Evolutionary conservation across 2,797 vertebrate genomes (phyloP).

Genomic region (Lagocephalus sceleratus): DNA sequence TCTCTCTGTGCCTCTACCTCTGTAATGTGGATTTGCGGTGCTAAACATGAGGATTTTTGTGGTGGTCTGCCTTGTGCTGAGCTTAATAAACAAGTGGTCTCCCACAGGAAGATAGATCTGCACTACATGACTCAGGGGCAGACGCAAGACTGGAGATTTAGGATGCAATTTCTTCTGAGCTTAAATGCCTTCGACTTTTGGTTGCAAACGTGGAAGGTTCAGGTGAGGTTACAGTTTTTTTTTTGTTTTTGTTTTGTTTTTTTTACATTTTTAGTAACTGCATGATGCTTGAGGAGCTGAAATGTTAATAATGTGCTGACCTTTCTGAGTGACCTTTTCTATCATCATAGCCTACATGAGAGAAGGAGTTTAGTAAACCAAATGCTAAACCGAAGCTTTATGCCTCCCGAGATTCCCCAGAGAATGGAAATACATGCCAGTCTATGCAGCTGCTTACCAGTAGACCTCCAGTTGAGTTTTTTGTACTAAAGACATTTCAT

Average conservation of each 20-base stretch:
- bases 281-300: slow-evolving; percentile 28
- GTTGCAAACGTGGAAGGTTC: slow-evolving; percentile 15
- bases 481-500: not conserved
- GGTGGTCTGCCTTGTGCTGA: slow-evolving; percentile 58
- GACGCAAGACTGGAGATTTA: slow-evolving; percentile 6
- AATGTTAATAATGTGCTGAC: slow-evolving; percentile 54
- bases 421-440: not conserved
- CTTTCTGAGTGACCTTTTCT: slow-evolving; percentile 47
- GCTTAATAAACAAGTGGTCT: slow-evolving; percentile 66
- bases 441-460: too few relatives aligned
- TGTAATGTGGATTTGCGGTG: slow-evolving; percentile 74
- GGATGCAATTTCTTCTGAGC: too few relatives aligned
- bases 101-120: slow-evolving; percentile 71
- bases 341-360: slow-evolving; percentile 11
- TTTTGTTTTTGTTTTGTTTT: slow-evolving; percentile 12
- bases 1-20: slow-evolving; percentile 47
- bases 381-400: slow-evolving; percentile 4
- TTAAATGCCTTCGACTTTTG: too few relatives aligned
- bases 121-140: slow-evolving; percentile 46
- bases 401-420: not conserved
- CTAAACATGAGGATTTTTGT: slow-evolving; percentile 36
- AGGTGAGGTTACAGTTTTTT: slow-evolving; percentile 13
- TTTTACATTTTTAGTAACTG: slow-evolving; percentile 24
- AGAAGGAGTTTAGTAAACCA: slow-evolving; percentile 18
- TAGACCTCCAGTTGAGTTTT: too few relatives aligned